Conservation (phyloP, 1,140 invertebrate genomes). For the Lasioglossum baleicum region DNA sequence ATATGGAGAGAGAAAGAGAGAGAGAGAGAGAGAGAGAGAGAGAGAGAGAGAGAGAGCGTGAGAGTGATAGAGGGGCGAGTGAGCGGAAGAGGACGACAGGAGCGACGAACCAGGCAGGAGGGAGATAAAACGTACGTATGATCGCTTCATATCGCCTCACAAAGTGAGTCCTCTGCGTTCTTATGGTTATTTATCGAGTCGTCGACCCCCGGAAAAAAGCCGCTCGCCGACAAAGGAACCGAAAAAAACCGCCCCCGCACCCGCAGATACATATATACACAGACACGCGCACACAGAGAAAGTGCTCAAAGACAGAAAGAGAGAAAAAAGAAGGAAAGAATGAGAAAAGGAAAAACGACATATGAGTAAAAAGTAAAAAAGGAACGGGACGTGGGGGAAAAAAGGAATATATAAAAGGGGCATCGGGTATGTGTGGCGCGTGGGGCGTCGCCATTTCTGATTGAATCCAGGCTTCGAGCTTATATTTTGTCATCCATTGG, state of each 20-base stretch:
- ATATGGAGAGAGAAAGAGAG: not conserved
- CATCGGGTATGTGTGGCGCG: conserved; percentile 60
- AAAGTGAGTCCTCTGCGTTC: conserved; percentile 66
- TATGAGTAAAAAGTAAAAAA: too few species aligned
- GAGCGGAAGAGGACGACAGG: not conserved
- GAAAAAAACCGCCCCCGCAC: conserved; percentile 12
- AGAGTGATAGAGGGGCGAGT: too few species aligned
- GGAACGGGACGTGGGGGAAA: not conserved
- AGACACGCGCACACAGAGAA: not conserved
- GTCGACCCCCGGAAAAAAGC: conserved; percentile 56
- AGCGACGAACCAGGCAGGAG: too few species aligned
- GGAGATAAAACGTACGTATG: conserved; percentile 61
- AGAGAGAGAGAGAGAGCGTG: not conserved
- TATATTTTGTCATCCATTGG: conserved; percentile 72
- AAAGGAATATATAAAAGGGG: conserved; percentile 39
- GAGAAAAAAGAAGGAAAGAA: too few species aligned
- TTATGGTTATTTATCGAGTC: conserved; percentile 73
- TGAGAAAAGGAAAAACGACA: not conserved
- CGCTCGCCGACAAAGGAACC: conserved; percentile 57
- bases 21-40: not conserved
- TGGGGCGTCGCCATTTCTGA: conserved; percentile 72
- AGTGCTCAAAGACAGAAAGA: not conserved
- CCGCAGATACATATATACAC: too few species aligned
- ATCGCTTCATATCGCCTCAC: conserved; percentile 66
- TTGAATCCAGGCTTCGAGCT: conserved; percentile 72